These are phyloP conservation scores for Trichoplusia ni DNA, from an alignment of 1,140 invertebrate species.

Conservation along the genomic window DNA sequence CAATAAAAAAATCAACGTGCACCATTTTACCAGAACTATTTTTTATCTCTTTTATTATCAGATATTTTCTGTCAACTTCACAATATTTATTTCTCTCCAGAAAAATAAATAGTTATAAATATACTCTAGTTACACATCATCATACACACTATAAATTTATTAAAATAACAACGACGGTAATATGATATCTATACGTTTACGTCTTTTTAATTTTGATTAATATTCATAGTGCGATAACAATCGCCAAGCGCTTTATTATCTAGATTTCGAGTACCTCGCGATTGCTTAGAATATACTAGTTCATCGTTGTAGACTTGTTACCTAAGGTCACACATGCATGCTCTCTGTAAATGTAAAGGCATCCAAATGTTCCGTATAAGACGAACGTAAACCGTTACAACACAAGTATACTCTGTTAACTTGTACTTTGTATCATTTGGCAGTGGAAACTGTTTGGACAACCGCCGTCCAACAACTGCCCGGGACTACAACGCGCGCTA, in stretches of 20 bases:
- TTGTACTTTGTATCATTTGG: constrained; percentile 73
- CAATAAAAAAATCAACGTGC: constrained; percentile 73
- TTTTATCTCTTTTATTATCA: constrained; percentile 61
- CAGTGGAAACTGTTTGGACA: constrained; percentile 63
- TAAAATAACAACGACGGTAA: constrained; percentile 63
- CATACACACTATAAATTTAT: constrained; percentile 59
- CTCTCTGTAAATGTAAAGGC: constrained; percentile 23
- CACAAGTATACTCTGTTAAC: constrained; percentile 51
- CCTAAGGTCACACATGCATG: background rate
- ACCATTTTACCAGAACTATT: constrained; percentile 62
- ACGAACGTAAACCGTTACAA: constrained; percentile 42
- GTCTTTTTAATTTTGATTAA: constrained; percentile 55
- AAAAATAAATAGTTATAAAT: constrained; percentile 59
- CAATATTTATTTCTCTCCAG: constrained; percentile 59
- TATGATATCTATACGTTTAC: constrained; percentile 55
- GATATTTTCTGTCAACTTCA: constrained; percentile 54
- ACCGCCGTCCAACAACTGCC: constrained; percentile 39
- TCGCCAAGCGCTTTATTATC: constrained; percentile 47
- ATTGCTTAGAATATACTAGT: constrained; percentile 41
- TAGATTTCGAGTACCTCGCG: constrained; percentile 48
- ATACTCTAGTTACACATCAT: constrained; percentile 55
- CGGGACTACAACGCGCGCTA: constrained; percentile 31
- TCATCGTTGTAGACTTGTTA: constrained; percentile 9
- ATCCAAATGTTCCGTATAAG: constrained; percentile 29
- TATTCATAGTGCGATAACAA: constrained; percentile 41